phyloP scores from a whole-genome alignment of 1,140 invertebrate species.

The Macrobrachium nipponense region DNA sequence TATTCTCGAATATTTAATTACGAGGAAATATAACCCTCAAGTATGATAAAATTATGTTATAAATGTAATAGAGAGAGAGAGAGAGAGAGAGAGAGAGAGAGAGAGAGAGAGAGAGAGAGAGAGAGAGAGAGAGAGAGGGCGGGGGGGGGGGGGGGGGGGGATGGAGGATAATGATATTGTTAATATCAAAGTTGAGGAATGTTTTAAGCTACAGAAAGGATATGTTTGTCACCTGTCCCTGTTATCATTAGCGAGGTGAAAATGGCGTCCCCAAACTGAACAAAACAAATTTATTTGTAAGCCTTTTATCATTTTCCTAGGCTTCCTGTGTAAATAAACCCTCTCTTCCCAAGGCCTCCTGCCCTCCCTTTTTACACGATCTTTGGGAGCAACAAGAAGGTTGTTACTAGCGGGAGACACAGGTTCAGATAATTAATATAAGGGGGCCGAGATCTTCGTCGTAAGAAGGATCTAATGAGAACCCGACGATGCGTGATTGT shows the following conservation, averaged over 20 bases:
- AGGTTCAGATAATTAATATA: slow-evolving; percentile 35
- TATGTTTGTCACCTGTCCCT: too few relatives aligned
- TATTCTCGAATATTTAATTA: too few relatives aligned
- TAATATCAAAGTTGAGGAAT: not conserved
- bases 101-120: slow-evolving; percentile 14
- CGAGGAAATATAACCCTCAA: too few relatives aligned
- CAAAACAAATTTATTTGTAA: too few relatives aligned
- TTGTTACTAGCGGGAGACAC: not conserved
- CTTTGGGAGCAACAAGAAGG: not conserved
- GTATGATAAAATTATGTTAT: not conserved
- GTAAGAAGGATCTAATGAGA: slow-evolving; percentile 56
- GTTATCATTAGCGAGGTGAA: too few relatives aligned
- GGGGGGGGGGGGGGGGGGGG: not conserved
- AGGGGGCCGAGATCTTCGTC: slow-evolving; percentile 29
- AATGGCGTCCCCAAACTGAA: too few relatives aligned
- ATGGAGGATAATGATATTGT: not conserved
- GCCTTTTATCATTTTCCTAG: too few relatives aligned
- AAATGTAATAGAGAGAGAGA: slow-evolving; percentile 11
- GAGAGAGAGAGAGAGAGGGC: slow-evolving; percentile 22
- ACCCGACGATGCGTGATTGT: slow-evolving; percentile 57
- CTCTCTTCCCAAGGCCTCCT: too few relatives aligned
- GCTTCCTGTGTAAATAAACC: too few relatives aligned
- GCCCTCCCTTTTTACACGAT: too few relatives aligned
- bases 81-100: slow-evolving; percentile 30
- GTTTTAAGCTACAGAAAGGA: not conserved